These are phyloP conservation scores for Lathamus discolor DNA, from an alignment of 2,113 vertebrate genomes.

Conservation along the genomic window DNA sequence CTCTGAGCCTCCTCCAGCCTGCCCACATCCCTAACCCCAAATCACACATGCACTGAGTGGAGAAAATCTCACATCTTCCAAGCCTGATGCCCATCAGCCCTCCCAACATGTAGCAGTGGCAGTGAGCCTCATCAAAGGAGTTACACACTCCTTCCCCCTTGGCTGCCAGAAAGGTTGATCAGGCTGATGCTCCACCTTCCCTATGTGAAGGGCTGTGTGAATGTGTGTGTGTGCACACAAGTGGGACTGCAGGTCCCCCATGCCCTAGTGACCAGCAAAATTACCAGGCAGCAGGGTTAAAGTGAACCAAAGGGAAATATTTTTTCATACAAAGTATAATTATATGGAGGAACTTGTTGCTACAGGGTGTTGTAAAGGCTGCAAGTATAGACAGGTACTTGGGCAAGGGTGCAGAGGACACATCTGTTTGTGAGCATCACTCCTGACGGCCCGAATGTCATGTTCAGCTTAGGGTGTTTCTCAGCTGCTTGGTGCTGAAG, in stretches of 20 bases:
- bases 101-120: fast-evolving
- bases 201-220: fast-evolving
- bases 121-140: background rate
- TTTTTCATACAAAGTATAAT: background rate
- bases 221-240: background rate
- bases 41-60: background rate
- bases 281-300: background rate
- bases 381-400: background rate
- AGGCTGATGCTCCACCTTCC: background rate
- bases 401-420: background rate
- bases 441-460: background rate
- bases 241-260: background rate
- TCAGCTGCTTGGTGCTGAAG: background rate
- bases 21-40: background rate
- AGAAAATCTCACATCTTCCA: background rate
- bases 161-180: background rate
- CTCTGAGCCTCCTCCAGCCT: background rate
- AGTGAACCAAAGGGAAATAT: background rate
- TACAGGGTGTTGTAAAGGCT: background rate
- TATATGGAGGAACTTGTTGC: background rate
- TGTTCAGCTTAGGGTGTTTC: background rate
- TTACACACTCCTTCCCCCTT: background rate
- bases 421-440: background rate
- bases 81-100: background rate
- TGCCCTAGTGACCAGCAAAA: background rate